Evolutionary conservation across 2,888 invertebrate species (phyloP), one percentile per base, ranked within the genome.

Genomic region (Lutraria lutraria): DNA sequence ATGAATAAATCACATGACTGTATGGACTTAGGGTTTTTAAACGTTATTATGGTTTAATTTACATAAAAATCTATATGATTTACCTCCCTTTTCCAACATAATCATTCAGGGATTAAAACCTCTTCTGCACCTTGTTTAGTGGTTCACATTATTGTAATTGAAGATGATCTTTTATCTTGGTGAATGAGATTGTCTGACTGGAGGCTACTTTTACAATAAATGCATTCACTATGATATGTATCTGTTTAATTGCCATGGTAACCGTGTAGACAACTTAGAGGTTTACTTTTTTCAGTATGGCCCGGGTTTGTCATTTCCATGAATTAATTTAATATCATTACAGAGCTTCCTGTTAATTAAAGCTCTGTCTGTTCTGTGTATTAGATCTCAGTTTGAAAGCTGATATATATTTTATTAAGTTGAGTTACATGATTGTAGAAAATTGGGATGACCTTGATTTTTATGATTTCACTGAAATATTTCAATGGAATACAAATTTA

Each of bases 211-310:
- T 34, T 16, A 76, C 76, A 76, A 76, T 76, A 76, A 76, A 76
- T 76, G 19, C 34, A 76, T 76, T 76, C 76, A 31, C 76, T 76
- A 31, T 13, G 76, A 76, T 76, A 76, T 76, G 29, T 76, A 76
- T 76, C 76, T 19, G 76, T 76, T 76, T 76, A 76, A 76, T 76
- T 76, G 76, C 76, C 34, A 76, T 76, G 76, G 76, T 34, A 76
- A 76, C 76, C 16, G 34, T 76, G 76, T 76, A 76, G 76, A 34
- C 76, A 76, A 76, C 31, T 34, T 76, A 34, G 13, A 76, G 8
- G 31, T 76, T 76, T 25, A 76, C 3, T 31, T 76, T 76, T 15
- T 34, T 76, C 15, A 34, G 31, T 76, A 25, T 31, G 16, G n/a
- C n/a, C n/a, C n/a, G n/a, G 76, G 72, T 72, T 72, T 72, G 29